Percentiles rank a stretch among this genome's conserved stretches.
Evolutionary conservation across 2,888 invertebrate species (phyloP).

Genomic region (Apotomis betuletana): DNA sequence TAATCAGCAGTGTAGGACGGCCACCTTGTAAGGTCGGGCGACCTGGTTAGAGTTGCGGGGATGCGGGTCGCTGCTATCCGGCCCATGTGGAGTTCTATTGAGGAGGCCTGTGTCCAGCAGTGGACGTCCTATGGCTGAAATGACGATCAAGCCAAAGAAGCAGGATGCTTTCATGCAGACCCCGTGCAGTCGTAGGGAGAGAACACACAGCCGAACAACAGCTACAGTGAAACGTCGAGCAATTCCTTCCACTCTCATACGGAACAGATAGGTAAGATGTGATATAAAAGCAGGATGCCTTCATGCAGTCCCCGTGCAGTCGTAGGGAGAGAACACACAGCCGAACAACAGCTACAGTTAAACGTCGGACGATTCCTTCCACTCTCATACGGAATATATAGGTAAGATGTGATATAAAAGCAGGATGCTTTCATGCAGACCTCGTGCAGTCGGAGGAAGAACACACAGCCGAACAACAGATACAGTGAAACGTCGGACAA

Average conservation of each 20-base stretch:
- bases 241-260: slow-evolving; percentile 32
- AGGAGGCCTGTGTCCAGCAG: no score
- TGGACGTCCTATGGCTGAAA: no score
- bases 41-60: no score
- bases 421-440: no score
- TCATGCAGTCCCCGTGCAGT: slow-evolving; percentile 74
- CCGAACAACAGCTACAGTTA: slow-evolving; percentile 66
- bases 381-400: slow-evolving; percentile 31
- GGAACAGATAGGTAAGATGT: slow-evolving; percentile 35
- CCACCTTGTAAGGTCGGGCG: no score
- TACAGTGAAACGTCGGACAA: no score
- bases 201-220: slow-evolving; percentile 57
- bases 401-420: slow-evolving; percentile 2
- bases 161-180: no score
- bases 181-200: slow-evolving; percentile 29
- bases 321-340: slow-evolving; percentile 64
- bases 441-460: neutral
- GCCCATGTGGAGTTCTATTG: no score
- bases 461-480: no score
- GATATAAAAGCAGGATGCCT: slow-evolving; percentile 78
- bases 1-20: no score
- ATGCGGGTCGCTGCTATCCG: no score
- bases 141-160: no score
- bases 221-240: slow-evolving; percentile 55
- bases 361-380: slow-evolving; percentile 36